Evolutionary conservation across 2,113 vertebrate species (phyloP).

Genomic region (Prunella himalayana): DNA sequence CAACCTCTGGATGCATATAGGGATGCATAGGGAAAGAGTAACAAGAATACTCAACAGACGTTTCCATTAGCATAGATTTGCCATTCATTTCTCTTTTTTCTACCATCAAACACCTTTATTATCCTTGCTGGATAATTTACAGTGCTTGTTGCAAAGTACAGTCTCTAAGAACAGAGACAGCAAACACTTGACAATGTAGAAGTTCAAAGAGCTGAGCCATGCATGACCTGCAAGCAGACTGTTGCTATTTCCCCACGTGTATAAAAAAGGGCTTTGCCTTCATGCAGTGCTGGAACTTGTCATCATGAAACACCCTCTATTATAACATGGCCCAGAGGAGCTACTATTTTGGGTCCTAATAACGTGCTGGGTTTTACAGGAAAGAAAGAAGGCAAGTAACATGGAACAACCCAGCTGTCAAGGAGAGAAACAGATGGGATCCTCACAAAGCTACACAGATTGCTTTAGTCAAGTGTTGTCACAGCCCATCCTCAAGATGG

Average conservation of each 20-base stretch:
- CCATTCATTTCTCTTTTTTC: constrained; percentile 5
- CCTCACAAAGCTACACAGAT: constrained; percentile 39
- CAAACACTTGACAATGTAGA: neutral
- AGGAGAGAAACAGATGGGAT: constrained; percentile 54
- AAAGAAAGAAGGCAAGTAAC: constrained; percentile 39
- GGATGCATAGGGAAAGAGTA: neutral
- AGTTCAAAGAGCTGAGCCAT: constrained; percentile 46
- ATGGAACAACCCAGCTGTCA: constrained; percentile 47
- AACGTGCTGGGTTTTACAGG: constrained; percentile 13
- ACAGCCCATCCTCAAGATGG: constrained; percentile 15
- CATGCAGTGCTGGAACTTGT: neutral
- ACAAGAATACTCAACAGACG: neutral
- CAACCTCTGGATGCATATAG: fast-evolving
- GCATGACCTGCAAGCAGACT: constrained; percentile 25
- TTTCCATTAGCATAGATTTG: constrained; percentile 37
- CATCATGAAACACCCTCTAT: constrained; percentile 36
- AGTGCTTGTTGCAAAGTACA: neutral
- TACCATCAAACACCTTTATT: constrained; percentile 18
- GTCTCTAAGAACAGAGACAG: neutral
- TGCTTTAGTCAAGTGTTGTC: constrained; percentile 38
- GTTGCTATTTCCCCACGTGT: neutral
- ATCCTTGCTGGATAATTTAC: constrained; percentile 2
- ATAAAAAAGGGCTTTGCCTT: constrained; percentile 20
- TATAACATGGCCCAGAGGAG: constrained; percentile 35
- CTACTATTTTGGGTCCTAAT: constrained; percentile 50